Base-by-base conservation (phyloP, 2,888 invertebrate species). In the Gonocerus acuteangulatus region DNA sequence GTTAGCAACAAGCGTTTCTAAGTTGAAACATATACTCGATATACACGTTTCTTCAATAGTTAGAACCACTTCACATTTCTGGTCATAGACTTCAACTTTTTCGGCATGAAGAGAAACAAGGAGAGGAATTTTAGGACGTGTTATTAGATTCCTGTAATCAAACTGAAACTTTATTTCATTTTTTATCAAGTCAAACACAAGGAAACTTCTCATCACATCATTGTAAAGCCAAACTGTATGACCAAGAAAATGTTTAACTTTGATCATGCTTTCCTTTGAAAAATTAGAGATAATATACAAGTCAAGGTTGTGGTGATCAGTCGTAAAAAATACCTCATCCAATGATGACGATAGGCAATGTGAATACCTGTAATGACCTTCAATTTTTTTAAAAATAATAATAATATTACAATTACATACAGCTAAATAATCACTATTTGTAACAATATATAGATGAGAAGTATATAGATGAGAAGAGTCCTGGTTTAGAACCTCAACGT, bases 201-300 rank as follows among this genome's bases (percentile, higher is more conserved):
- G 32, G 23, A 45, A 57, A 18, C 23, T 44, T 16, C 57, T 23
- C 18, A 27, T n/a, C 22, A 16, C 13, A 13, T 42, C 11, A 34
- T 45, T 47, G 57, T 57, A 57, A n/a, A 57, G 44, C 57, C 57
- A 57, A 15, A 57, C 45, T 32, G 44, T 32, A 11, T 44, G 27
- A 18, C 57, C 57, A 1, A 47, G 34, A 19, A 57, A 47, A 47
- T 27, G 13, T 57, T 27, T 57, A 2, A 19, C 47, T 21, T 44
- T 22, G 13, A 57, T 15, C 18, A 47, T 18, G 2, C 19, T 6
- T 27, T 57, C 57, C 19, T 45, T 57, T 1, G 47, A 57, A 7
- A 57, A 57, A 16, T 47, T 47, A 4, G 45, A 45, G 18, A 47
- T 19, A 23, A 57, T 7, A 47, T 18, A 45, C 0, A 45, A 15